phyloP scores from a whole-genome alignment of 2,888 invertebrate genomes.

The Cremastinae sp. region DNA sequence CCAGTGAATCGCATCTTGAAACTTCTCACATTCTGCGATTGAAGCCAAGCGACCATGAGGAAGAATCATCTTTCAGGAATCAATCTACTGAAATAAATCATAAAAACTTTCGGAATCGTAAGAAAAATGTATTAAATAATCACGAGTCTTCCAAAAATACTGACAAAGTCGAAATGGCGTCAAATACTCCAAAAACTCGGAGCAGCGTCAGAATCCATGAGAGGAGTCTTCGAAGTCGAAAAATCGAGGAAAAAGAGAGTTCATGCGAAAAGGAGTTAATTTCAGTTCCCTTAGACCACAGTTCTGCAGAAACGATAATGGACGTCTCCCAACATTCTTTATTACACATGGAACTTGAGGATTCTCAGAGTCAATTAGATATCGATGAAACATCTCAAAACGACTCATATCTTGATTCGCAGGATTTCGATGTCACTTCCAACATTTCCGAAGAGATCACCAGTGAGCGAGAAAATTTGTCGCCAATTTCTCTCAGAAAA shows the following conservation, averaged over 20 bases:
- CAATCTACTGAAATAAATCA: neutral
- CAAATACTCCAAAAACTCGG: neutral
- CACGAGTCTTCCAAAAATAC: neutral
- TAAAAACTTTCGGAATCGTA: neutral
- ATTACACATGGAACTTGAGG: too few species aligned
- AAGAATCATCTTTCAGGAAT: neutral
- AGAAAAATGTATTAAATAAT: neutral
- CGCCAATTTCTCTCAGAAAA: neutral
- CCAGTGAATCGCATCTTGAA: neutral
- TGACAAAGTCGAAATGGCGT: neutral
- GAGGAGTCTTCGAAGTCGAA: conserved; percentile 14
- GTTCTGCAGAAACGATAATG: neutral
- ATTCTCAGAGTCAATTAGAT: neutral
- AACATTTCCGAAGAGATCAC: neutral
- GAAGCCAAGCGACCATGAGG: conserved; percentile 9
- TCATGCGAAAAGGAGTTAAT: neutral
- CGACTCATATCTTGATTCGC: neutral
- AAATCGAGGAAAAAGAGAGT: conserved; percentile 1
- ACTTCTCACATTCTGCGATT: conserved; percentile 41
- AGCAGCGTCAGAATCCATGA: conserved; percentile 29
- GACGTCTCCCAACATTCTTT: neutral
- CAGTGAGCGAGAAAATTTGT: neutral
- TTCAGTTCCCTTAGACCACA: conserved; percentile 6
- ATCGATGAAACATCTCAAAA: neutral
- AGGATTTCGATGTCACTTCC: neutral